Conservation (phyloP, 2,888 invertebrate species). For the Sipunculus nudus region DNA sequence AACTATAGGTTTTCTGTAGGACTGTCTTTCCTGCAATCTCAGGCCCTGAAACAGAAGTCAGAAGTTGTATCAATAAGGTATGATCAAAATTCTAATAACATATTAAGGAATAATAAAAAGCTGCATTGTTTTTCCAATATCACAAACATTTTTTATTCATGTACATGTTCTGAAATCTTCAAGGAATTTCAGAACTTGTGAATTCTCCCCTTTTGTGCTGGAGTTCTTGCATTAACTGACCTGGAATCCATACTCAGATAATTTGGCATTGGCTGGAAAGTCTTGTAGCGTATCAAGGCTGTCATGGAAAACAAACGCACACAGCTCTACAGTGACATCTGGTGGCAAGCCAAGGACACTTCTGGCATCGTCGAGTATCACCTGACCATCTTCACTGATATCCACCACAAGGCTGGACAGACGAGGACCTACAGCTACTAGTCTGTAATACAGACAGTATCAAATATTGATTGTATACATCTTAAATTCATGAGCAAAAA, state of each 20-base stretch:
- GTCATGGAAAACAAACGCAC: slow-evolving; percentile 60
- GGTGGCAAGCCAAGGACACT: slow-evolving; percentile 49
- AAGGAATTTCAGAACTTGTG: too few species aligned
- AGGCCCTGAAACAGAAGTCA: too few species aligned
- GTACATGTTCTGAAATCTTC: too few species aligned
- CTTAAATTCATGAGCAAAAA: neutral
- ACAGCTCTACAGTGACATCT: slow-evolving; percentile 55
- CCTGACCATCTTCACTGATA: slow-evolving; percentile 44
- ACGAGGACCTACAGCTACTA: slow-evolving; percentile 72
- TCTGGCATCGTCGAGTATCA: slow-evolving; percentile 45
- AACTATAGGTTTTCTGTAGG: too few species aligned
- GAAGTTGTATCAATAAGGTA: too few species aligned
- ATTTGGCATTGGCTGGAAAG: slow-evolving; percentile 70
- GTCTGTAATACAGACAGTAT: slow-evolving; percentile 55
- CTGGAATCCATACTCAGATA: slow-evolving; percentile 73
- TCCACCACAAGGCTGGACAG: slow-evolving; percentile 70
- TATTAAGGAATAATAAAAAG: too few species aligned
- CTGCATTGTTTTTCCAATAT: too few species aligned
- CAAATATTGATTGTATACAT: slow-evolving; percentile 5
- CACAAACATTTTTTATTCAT: too few species aligned
- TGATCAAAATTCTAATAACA: too few species aligned
- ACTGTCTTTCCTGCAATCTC: too few species aligned
- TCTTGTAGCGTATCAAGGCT: slow-evolving; percentile 47
- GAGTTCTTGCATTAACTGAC: too few species aligned
- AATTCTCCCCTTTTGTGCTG: too few species aligned